Evolutionary conservation across 1,140 invertebrate genomes (phyloP).

Genomic region (Orussus abietinus): DNA sequence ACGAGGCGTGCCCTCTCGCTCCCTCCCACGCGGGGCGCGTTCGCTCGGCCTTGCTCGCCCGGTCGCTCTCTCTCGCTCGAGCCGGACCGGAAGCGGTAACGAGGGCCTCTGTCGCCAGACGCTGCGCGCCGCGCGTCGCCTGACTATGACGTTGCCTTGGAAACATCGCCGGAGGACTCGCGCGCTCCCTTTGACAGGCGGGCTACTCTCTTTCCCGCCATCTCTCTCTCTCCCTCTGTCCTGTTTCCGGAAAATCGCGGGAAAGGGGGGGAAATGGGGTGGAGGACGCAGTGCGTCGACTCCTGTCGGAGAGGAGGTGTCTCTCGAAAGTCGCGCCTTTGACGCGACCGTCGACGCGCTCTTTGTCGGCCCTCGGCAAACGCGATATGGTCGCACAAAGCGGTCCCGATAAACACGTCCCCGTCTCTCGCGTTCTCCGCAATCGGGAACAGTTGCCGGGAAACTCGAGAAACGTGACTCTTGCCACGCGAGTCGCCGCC

Average conservation of each 20-base stretch:
- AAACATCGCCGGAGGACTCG: constrained; percentile 9
- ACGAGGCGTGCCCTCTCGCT: too few species aligned
- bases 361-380: too few species aligned
- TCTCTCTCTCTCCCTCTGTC: constrained; percentile 1
- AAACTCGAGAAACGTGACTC: too few species aligned
- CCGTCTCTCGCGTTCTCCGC: too few species aligned
- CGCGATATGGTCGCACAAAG: too few species aligned
- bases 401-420: too few species aligned
- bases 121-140: constrained; percentile 16
- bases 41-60: constrained; percentile 1
- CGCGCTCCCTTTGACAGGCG: neutral
- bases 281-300: neutral
- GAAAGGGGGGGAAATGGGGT: constrained; percentile 10
- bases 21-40: constrained; percentile 8
- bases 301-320: too few species aligned
- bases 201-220: neutral
- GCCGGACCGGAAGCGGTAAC: constrained; percentile 22
- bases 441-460: too few species aligned
- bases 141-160: constrained; percentile 20
- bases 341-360: too few species aligned
- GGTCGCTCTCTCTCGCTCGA: constrained; percentile 7
- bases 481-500: too few species aligned
- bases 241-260: constrained; percentile 1
- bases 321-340: too few species aligned
- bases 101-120: constrained; percentile 24